Percentiles rank a stretch among this genome's conserved stretches.
These are phyloP conservation scores for Sinocyclocheilus maitianheensis DNA, from an alignment of 2,113 vertebrate species.

Conservation along the genomic window DNA sequence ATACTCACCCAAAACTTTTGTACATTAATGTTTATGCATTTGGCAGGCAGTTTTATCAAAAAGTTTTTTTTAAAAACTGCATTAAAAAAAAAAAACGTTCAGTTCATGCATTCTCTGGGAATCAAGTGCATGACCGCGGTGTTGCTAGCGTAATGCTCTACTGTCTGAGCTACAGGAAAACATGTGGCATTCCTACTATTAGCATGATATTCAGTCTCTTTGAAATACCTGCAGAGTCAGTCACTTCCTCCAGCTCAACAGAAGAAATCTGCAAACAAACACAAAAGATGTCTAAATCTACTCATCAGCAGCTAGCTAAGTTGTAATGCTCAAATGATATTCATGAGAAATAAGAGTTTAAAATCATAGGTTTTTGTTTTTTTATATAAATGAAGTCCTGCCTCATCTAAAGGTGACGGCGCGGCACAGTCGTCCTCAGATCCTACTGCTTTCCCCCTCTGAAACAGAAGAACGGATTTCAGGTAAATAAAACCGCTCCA, in stretches of 20 bases:
- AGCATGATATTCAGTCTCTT: slow-evolving; percentile 8
- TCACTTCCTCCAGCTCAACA: slow-evolving; percentile 77
- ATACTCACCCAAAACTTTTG: too few species aligned
- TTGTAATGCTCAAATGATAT: not conserved
- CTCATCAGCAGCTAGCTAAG: not conserved
- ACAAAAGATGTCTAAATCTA: not conserved
- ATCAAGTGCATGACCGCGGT: not conserved
- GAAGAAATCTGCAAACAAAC: slow-evolving; percentile 70
- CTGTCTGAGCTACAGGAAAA: not conserved
- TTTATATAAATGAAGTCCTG: not conserved
- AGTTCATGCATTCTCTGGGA: not conserved
- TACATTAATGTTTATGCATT: not conserved
- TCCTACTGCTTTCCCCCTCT: not conserved
- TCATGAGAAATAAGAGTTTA: not conserved
- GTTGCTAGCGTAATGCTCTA: not conserved
- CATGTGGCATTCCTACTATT: not conserved
- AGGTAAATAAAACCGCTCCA: not conserved
- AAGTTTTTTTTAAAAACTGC: not conserved
- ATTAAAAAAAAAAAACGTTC: too few species aligned
- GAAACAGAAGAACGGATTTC: not conserved
- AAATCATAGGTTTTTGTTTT: not conserved
- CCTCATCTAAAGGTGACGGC: not conserved
- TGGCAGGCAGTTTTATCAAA: not conserved
- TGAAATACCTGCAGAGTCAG: slow-evolving; percentile 80
- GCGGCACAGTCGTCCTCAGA: not conserved